Evolutionary conservation across 2,888 invertebrate species (phyloP).

Genomic region (Noctua fimbriata): DNA sequence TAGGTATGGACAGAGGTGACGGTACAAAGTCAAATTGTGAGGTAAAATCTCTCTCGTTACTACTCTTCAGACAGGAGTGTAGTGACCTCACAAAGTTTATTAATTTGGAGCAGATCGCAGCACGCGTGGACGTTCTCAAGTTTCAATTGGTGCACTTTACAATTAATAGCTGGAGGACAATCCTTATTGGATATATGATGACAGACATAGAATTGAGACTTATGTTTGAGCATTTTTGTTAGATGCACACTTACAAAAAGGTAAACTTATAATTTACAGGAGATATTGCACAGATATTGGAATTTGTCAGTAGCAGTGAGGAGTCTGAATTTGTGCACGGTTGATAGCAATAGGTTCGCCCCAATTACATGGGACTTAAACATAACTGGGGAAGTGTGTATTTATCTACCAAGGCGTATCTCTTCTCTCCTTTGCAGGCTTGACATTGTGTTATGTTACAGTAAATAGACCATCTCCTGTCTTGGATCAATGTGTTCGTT

Average conservation of each 20-base stretch:
- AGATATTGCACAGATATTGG: background rate
- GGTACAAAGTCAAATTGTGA: background rate
- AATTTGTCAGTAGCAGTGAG: background rate
- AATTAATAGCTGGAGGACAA: background rate
- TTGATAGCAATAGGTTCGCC: background rate
- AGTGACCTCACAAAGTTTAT: constrained; percentile 9
- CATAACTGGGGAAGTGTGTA: too few species aligned
- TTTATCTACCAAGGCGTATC: background rate
- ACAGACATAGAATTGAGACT: background rate
- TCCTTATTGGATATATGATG: background rate
- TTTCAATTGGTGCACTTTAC: constrained; percentile 9
- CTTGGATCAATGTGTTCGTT: background rate
- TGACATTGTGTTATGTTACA: background rate
- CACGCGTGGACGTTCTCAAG: background rate
- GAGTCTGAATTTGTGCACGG: background rate
- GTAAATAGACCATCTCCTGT: too few species aligned
- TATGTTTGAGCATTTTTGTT: background rate
- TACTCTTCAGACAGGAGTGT: background rate
- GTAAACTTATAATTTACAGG: background rate
- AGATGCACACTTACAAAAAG: background rate
- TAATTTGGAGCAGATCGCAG: constrained; percentile 17
- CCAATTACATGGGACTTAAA: background rate
- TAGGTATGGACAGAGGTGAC: background rate
- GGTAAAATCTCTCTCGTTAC: background rate
- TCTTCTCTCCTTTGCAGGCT: background rate